Base-by-base conservation (phyloP, 1,140 invertebrate genomes). In the Cepaea nemoralis region DNA sequence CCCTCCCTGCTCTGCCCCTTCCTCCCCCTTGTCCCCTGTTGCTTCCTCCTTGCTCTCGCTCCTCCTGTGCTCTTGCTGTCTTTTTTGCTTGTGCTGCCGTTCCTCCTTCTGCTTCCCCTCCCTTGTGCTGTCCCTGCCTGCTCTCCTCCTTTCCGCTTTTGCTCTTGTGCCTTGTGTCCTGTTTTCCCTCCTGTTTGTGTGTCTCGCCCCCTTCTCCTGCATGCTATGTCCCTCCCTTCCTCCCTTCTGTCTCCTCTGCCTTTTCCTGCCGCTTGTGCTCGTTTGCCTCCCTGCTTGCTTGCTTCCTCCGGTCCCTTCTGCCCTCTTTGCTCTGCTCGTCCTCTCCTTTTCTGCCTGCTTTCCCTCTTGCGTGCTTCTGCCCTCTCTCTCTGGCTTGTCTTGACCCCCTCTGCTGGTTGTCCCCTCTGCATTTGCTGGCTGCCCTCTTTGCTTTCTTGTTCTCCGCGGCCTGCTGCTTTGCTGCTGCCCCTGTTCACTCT, bases 121-220 rank as follows among this genome's bases (percentile, higher is more conserved):
- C 14, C 14, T 16, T 55, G 50, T 55, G n/a, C 50, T 55, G 14
- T n/a, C 50, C n/a, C 50, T 55, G 14, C n/a, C 50, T 55, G n/a
- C n/a, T n/a, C n/a, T 55, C n/a, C 50, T 55, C n/a, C n/a, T 55
- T 55, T n/a, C 50, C 50, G 14, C 50, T 55, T 55, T 55, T 55
- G 14, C 50, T 55, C 14, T 55, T n/a, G 14, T 55, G 14, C 50
- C 50, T 14, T n/a, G 14, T 55, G n/a, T 14, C n/a, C n/a, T 55
- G n/a, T 55, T 55, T 14, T 16, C n/a, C 50, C 50, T 55, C n/a
- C 50, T 16, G 14, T 55, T 16, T 55, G n/a, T 16, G 14, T 55
- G 14, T 16, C 50, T 55, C n/a, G 50, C 50, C n/a, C n/a, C 50
- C n/a, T 14, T 14, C 50, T 55, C n/a, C 50, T 16, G n/a, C 14